Percentiles rank a stretch among this genome's conserved stretches.
phyloP scores from a whole-genome alignment of 2,888 invertebrate species.

The Argyresthia albistria region DNA sequence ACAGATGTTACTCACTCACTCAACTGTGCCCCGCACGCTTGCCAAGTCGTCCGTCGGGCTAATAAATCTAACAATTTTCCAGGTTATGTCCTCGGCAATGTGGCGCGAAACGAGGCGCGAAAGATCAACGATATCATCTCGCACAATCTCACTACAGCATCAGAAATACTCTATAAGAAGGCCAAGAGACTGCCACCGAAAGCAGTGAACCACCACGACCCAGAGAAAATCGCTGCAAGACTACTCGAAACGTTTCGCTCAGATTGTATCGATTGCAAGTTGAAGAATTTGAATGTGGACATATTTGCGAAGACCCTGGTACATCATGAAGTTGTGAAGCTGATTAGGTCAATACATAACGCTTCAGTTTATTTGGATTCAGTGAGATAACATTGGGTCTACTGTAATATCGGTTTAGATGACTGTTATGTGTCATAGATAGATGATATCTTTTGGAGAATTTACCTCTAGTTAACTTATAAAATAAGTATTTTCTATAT shows the following conservation, averaged over 20 bases:
- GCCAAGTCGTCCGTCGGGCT: too few relatives aligned
- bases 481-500: too few relatives aligned
- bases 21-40: too few relatives aligned
- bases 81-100: constrained; percentile 52
- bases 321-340: constrained; percentile 37
- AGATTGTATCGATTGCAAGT: constrained; percentile 25
- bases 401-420: not conserved
- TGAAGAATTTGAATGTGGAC: constrained; percentile 35
- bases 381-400: constrained; percentile 36
- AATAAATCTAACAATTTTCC: constrained; percentile 17
- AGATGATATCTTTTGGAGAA: too few relatives aligned
- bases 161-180: constrained; percentile 43
- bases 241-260: constrained; percentile 45
- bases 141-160: constrained; percentile 36
- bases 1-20: too few relatives aligned
- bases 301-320: constrained; percentile 42
- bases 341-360: constrained; percentile 41
- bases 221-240: constrained; percentile 35
- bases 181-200: constrained; percentile 46
- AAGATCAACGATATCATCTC: constrained; percentile 37
- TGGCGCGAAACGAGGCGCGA: constrained; percentile 36
- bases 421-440: too few relatives aligned
- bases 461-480: too few relatives aligned
- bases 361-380: constrained; percentile 46
- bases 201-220: constrained; percentile 38